phyloP scores from a whole-genome alignment of 2,797 vertebrate genomes.

The Acanthurus leucopareius region DNA sequence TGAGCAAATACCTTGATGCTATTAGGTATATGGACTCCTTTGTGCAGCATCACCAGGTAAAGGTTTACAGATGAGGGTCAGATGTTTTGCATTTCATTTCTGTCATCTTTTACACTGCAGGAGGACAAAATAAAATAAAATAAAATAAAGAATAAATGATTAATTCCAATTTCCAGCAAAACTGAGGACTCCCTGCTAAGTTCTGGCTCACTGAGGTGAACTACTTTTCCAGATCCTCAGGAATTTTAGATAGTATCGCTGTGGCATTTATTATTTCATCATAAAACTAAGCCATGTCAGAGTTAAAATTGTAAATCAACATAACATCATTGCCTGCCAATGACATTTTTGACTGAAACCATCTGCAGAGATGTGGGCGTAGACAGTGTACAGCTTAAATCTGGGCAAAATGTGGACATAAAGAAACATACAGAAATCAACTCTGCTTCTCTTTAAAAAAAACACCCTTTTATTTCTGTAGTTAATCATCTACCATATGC shows the following conservation, averaged over 20 bases:
- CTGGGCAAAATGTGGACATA: neutral
- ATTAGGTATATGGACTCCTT: constrained; percentile 19
- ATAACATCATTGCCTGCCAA: neutral
- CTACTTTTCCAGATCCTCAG: neutral
- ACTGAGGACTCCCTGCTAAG: neutral
- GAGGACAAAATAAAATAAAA: neutral
- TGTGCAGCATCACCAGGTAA: constrained; percentile 45
- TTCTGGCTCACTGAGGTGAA: neutral
- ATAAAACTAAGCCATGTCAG: constrained; percentile 9
- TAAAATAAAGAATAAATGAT: neutral
- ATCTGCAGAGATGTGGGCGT: neutral
- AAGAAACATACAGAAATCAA: neutral
- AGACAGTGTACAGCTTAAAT: neutral
- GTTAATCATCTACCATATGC: too few relatives aligned
- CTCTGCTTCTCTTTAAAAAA: neutral
- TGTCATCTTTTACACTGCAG: constrained; percentile 62
- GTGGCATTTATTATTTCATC: constrained; percentile 15
- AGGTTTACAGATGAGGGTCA: constrained; percentile 42
- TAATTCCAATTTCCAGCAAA: constrained; percentile 3
- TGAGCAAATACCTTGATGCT: constrained; percentile 56
- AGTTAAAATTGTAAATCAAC: constrained; percentile 19
- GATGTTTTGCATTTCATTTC: constrained; percentile 50
- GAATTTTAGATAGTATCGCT: neutral
- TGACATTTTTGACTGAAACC: constrained; percentile 7
- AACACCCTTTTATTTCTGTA: neutral